These are phyloP conservation scores for Xyliphius kryptos DNA, from an alignment of 2,113 vertebrate genomes.

Conservation along the genomic window DNA sequence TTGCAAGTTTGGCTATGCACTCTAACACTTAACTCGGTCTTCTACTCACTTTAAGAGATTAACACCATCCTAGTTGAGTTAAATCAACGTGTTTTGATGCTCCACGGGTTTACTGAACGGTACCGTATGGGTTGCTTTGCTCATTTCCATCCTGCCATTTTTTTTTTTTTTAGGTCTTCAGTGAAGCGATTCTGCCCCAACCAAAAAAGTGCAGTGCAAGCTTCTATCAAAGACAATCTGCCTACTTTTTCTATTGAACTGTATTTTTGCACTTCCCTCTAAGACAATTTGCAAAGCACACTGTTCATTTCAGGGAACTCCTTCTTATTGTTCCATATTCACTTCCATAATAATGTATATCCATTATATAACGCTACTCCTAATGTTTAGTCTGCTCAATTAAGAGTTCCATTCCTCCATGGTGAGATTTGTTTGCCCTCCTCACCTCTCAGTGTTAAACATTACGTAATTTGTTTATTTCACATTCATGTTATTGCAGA, in stretches of 20 bases:
- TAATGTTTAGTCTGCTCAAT: neutral
- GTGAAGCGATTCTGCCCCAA: neutral
- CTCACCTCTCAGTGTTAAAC: slow-evolving; percentile 36
- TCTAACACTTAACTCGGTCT: slow-evolving; percentile 16
- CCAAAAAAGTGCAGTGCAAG: slow-evolving; percentile 18
- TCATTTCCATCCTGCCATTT: neutral
- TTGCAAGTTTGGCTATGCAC: slow-evolving; percentile 17
- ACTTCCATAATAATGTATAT: neutral
- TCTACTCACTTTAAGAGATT: slow-evolving; percentile 11
- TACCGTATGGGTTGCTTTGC: neutral
- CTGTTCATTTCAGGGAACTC: slow-evolving; percentile 50
- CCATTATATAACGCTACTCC: neutral
- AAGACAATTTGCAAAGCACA: slow-evolving; percentile 48
- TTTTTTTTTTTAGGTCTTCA: neutral
- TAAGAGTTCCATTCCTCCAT: neutral
- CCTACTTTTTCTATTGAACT: slow-evolving; percentile 55
- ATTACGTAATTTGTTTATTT: slow-evolving; percentile 16
- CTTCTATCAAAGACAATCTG: slow-evolving; percentile 52
- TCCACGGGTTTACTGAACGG: too few relatives aligned
- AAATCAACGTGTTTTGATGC: too few relatives aligned
- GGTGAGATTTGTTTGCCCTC: neutral
- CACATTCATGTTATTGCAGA: slow-evolving; percentile 23
- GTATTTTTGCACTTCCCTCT: slow-evolving; percentile 64
- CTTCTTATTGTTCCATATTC: slow-evolving; percentile 2
- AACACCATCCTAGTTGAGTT: slow-evolving; percentile 6